phyloP scores from a whole-genome alignment of 2,113 vertebrate species.

The Channa argus region DNA sequence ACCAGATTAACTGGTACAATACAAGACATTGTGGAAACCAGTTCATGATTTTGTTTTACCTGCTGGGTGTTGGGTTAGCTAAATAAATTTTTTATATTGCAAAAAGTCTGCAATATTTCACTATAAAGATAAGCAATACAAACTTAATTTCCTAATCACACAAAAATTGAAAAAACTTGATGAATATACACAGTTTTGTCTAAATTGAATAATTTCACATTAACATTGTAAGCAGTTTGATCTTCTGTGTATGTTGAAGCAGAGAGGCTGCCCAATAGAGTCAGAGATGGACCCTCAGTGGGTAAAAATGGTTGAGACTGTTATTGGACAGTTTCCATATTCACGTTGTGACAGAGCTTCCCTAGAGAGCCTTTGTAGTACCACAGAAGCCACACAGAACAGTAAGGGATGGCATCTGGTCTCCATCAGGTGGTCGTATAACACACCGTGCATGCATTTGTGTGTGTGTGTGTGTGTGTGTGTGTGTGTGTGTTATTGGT shows the following conservation, averaged over 20 bases:
- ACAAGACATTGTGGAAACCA: too few species aligned
- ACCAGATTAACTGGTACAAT: too few species aligned
- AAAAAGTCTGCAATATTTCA: too few species aligned
- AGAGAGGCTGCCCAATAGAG: background rate
- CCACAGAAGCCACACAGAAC: constrained; percentile 54
- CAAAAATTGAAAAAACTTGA: background rate
- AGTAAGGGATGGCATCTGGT: constrained; percentile 64
- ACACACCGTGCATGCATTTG: constrained; percentile 18
- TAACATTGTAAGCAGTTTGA: background rate
- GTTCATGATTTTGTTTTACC: too few species aligned
- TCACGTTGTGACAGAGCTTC: constrained; percentile 37
- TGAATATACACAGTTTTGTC: background rate
- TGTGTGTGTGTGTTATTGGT: constrained; percentile 3
- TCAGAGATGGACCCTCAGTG: constrained; percentile 18
- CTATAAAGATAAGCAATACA: too few species aligned
- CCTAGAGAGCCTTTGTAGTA: constrained; percentile 60
- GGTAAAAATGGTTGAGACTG: constrained; percentile 31
- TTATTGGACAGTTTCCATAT: constrained; percentile 55
- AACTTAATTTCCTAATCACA: too few species aligned
- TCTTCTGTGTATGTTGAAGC: background rate
- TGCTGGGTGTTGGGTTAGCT: too few species aligned
- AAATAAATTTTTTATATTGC: too few species aligned
- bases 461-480: background rate
- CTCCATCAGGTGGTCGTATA: constrained; percentile 53
- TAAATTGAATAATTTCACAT: background rate